Percentiles rank a stretch among this genome's conserved stretches.
Conservation (phyloP, 37 sponge, comb jelly and placozoan genomes). For the Axinella damicornis region DNA sequence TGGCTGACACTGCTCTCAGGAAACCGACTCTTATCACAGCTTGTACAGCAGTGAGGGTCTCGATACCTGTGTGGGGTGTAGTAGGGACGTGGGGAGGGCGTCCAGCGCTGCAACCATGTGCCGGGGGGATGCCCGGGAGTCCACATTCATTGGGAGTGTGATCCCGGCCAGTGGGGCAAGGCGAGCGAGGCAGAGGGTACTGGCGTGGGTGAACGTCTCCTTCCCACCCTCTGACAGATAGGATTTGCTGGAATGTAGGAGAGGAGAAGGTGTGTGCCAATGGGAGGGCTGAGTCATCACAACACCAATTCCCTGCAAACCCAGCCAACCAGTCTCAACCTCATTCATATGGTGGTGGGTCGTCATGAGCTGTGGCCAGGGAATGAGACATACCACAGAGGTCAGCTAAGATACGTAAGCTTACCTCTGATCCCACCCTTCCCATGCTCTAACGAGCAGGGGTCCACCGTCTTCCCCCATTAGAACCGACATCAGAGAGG, state of each 20-base stretch:
- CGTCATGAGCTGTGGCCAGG: background rate
- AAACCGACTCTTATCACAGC: no score
- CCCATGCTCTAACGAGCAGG: background rate
- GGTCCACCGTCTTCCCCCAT: background rate
- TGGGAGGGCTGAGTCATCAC: background rate
- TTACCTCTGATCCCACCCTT: background rate
- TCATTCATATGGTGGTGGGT: no score
- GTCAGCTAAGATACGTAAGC: no score
- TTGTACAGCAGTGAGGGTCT: no score
- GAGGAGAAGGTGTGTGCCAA: background rate
- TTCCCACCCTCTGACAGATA: constrained; percentile 5
- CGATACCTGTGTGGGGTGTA: no score
- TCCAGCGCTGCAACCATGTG: background rate
- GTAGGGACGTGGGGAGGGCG: background rate
- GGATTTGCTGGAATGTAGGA: background rate
- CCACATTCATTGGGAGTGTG: background rate
- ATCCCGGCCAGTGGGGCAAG: background rate
- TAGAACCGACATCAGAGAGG: background rate
- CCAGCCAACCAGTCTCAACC: no score
- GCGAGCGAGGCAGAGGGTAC: background rate
- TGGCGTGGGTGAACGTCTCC: background rate
- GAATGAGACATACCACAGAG: background rate
- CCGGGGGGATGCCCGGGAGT: background rate
- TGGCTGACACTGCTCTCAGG: no score
- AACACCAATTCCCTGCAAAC: no score